These are phyloP conservation scores for Ranitomeya variabilis DNA, from an alignment of 2,113 vertebrate genomes.

Conservation along the genomic window DNA sequence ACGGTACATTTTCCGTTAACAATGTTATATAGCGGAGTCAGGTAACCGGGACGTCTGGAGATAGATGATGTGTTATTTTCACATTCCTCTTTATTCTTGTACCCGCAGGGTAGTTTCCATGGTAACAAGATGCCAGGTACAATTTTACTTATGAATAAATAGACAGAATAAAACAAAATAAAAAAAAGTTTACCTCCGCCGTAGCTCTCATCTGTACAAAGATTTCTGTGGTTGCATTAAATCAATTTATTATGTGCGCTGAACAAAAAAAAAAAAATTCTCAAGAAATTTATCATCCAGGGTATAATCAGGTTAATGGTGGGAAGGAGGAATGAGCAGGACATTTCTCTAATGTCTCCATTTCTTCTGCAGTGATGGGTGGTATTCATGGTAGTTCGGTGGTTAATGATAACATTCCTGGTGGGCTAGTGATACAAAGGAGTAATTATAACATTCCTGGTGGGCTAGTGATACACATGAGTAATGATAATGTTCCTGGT, in stretches of 20 bases:
- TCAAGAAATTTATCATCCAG: not conserved
- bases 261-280: not conserved
- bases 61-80: not conserved
- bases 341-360: no score
- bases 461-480: not conserved
- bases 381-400: not conserved
- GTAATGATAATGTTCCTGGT: not conserved
- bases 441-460: not conserved
- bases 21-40: not conserved
- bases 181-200: not conserved
- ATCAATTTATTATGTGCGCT: not conserved
- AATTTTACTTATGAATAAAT: constrained; percentile 23
- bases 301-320: not conserved
- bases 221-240: not conserved
- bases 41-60: not conserved
- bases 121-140: not conserved
- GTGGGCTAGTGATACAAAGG: not conserved
- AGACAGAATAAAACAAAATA: not conserved
- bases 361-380: no score
- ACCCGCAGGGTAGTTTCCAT: not conserved
- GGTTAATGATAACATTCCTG: not conserved
- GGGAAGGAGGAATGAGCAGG: no score
- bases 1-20: not conserved
- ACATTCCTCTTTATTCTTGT: not conserved
- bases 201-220: not conserved